Evolutionary conservation across 2,888 invertebrate genomes (phyloP), one percentile per base, ranked within the genome.

Genomic region (Dicyrtoma fusca): DNA sequence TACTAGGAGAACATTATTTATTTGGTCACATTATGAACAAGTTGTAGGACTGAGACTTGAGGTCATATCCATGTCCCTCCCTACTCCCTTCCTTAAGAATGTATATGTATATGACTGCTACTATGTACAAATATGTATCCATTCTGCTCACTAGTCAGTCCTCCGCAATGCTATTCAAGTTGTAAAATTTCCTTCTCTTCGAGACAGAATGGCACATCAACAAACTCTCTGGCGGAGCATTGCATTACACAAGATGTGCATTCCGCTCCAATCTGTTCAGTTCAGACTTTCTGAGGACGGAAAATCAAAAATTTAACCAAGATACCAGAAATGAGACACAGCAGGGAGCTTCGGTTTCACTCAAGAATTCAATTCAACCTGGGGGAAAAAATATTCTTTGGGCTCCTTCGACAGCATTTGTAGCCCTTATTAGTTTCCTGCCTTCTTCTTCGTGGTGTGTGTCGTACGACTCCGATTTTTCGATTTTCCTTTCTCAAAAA

Each of bases 281-380:
- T n/a, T 17, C 17, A 57, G 23, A 13, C 14, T 57, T 26, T 57
- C 25, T 57, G 57, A 57, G 57, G 57, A 57, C 57, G 25, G 57
- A 57, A 57, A 57, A 57, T 57, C 57, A 57, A 57, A 57, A 34
- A 34, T 34, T 34, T 34, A 34, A 57, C 57, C 57, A 11, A 17
- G 25, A 21, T 23, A 57, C 26, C 57, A 64, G 64, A 61, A 61
- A 61, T 62, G 51, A 61, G 51, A 61, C 61, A 25, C 59, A 70
- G 69, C 61, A 62, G 69, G 61, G 62, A 47, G 62, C 62, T 61
- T 61, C 44, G 69, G 69, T 51, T 49, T 70, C 62, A 61, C 69
- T 61, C 69, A 59, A 61, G 69, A 70, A 70, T 59, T 70, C 51
- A 70, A 70, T 61, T 62, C 61, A 70, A 70, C 51, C 51, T 34